Evolutionary conservation across 2,888 invertebrate species (phyloP), one percentile per base, ranked within the genome.

Genomic region (Gymnocheta viridis): DNA sequence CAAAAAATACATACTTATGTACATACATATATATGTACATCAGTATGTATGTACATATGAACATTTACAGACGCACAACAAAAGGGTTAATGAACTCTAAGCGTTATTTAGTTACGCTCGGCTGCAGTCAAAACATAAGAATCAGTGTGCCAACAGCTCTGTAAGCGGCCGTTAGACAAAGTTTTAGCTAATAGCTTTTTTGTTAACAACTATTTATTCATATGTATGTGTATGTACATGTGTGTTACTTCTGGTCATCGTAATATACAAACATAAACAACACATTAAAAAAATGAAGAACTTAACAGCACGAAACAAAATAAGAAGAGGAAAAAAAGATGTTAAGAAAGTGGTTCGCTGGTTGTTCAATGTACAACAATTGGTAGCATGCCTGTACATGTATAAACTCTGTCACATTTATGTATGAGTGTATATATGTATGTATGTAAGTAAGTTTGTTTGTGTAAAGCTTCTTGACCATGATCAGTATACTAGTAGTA

Each of bases 121-220:
- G 85, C 47, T 82, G 85, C 74, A 79, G 49, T 69, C 66, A 82
- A 82, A 82, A 74, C 78, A 82, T 67, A 60, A 78, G 51, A 73
- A 82, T 64, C 54, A 44, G 35, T 54, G 35, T 54, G 44, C 12
- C 22, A 38, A 49, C 60, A 35, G 54, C 32, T 44, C 70, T 60
- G 60, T 35, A 24, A 49, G 44, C 9, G n/a, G 44, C 54, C 62
- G 69, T 67, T 67, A 67, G 49, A 32, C 32, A 73, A 27, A 72
- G 22, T 44, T 64, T 17, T 35, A 66, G 64, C 29, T 56, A 56
- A 76, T 32, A 41, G 19, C 19, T 56, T 41, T 22, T 38, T 35
- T 54, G 10, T 54, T 54, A 22, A 49, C 17, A 47, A 47, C 44
- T n/a, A 66, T 41, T 6, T 66, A 32, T n/a, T n/a, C n/a, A n/a